Base-by-base conservation (phyloP, 2,797 vertebrate species). In the Hyperoplus lanceolatus region DNA sequence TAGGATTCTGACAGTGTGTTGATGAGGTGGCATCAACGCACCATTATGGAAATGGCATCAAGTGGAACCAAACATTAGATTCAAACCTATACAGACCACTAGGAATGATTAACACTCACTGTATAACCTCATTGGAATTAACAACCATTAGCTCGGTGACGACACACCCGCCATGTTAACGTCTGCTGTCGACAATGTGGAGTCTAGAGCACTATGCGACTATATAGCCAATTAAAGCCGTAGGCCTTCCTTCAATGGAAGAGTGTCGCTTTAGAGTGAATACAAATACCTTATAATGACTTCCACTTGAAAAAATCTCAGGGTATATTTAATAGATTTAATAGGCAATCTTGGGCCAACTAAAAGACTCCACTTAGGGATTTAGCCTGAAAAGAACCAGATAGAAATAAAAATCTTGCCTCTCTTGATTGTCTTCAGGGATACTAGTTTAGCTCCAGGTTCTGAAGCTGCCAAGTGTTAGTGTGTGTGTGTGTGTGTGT, bases 11-110 rank as follows among this genome's bases (percentile, higher is more conserved):
- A 54, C 21, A 4, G 50, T 65, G 79, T 11, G 45, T 18, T 75
- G 38, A 73, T 60, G 57, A 81, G 83, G 51, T 42, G 49, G 46
- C 75, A 76, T 82, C 73, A 70, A 80, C 73, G 81, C 50, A 55
- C 72, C 76, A 81, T 81, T 83, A 82, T 62, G 73, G 59, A 77
- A 75, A 75, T 45, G 59, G 63, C 76, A 79, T 73, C 57, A 81
- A 72, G 87, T 71, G 74, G 79, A 90, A 87, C 84, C 66, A 62
- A 82, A 81, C 58, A 79, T 75, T 79, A 83, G 63, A 70, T 15
- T 7, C 67, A 61, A 78, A 79, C 54, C 83, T 70, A 51, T 70
- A 51, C 48, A 66, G 65, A 66, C 64, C 50, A 58, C 55, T 18
- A 18, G 70, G 38, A 68, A 64, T 75, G 68, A 92, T 87, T 85